Conservation (phyloP, 2,797 vertebrate genomes). For the Lutjanus argentimaculatus region DNA sequence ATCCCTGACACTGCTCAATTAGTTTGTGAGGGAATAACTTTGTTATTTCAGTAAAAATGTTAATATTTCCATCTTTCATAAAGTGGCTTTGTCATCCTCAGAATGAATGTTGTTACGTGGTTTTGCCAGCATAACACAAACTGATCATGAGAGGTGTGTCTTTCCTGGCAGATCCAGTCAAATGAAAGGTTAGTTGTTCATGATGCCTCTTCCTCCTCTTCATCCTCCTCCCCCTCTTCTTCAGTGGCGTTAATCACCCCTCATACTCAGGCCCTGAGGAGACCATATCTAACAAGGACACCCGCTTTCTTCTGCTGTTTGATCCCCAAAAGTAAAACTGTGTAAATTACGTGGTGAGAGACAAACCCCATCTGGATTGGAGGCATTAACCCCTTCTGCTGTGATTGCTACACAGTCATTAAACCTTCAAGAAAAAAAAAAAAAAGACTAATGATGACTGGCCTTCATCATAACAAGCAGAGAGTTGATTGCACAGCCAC, state of each 20-base stretch:
- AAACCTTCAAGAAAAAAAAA: conserved; percentile 47
- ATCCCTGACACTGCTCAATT: not conserved
- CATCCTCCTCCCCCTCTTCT: not conserved
- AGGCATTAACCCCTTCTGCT: conserved; percentile 66
- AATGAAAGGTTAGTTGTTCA: not conserved
- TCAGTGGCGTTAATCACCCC: conserved; percentile 31
- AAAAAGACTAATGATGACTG: conserved; percentile 46
- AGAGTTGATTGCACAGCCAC: conserved; percentile 15
- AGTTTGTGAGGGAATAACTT: not conserved
- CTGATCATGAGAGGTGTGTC: not conserved
- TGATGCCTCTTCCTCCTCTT: not conserved
- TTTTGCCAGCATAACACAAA: not conserved
- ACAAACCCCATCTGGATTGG: conserved; percentile 69
- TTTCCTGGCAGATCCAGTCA: not conserved
- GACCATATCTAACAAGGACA: conserved; percentile 60
- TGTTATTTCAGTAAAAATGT: too few relatives aligned
- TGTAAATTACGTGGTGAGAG: conserved; percentile 68
- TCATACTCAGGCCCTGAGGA: conserved; percentile 51
- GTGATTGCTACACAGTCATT: conserved; percentile 63
- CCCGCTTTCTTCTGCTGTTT: conserved; percentile 61
- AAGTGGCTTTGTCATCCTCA: not conserved
- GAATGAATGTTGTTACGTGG: not conserved
- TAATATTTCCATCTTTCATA: not conserved
- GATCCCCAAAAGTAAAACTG: conserved; percentile 78
- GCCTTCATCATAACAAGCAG: conserved; percentile 51